Conservation (phyloP, 2,113 vertebrate genomes). For the Calyptommatus sinebrachiatus region DNA sequence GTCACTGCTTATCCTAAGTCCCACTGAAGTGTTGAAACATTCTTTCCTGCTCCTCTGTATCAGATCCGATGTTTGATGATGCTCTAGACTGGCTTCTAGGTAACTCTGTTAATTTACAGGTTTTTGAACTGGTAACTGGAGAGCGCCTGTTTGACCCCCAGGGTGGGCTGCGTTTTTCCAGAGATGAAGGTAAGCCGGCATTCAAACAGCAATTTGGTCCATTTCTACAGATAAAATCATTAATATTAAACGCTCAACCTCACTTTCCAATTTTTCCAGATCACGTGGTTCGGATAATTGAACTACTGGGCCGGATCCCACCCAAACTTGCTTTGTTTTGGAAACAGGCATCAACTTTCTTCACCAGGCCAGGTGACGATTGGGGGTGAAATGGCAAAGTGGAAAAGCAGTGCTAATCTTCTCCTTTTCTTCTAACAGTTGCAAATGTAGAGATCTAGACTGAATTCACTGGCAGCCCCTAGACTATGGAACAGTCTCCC, state of each 20-base stretch:
- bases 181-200: conserved; percentile 77
- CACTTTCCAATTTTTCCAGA: conserved; percentile 62
- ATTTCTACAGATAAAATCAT: background rate
- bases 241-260: background rate
- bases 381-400: background rate
- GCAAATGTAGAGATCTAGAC: background rate
- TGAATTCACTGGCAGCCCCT: no score
- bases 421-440: background rate
- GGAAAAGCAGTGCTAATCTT: background rate
- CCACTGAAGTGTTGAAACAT: background rate
- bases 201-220: background rate
- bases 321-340: conserved; percentile 72
- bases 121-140: conserved; percentile 84
- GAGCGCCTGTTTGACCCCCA: conserved; percentile 81
- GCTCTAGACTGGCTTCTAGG: background rate
- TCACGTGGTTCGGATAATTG: conserved; percentile 81
- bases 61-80: background rate
- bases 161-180: conserved; percentile 74
- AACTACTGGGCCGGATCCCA: conserved; percentile 83
- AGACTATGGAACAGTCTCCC: no score
- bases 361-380: conserved; percentile 76
- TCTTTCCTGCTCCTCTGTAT: background rate
- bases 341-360: conserved; percentile 79
- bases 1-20: background rate
- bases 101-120: conserved; percentile 63